Conservation (phyloP, 53 echinoderm and acorn worm species). For the Zoroaster sp. region DNA sequence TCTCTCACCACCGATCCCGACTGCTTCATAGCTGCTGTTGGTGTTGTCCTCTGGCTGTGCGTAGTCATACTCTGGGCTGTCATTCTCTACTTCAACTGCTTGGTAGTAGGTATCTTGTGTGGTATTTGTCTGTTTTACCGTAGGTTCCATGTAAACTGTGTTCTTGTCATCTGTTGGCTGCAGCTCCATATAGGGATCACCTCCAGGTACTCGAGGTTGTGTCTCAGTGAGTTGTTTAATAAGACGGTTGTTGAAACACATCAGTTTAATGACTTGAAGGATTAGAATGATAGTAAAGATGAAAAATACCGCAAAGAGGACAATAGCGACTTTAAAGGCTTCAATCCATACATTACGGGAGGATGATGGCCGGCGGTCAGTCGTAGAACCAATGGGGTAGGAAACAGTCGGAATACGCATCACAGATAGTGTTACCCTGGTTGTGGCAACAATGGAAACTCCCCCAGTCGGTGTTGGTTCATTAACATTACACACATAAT, state of each 20-base stretch:
- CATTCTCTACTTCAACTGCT: too few relatives aligned
- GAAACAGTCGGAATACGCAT: slow-evolving; percentile 16
- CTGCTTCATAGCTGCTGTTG: too few relatives aligned
- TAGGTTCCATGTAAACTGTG: neutral
- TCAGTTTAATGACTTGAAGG: neutral
- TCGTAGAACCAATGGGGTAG: neutral
- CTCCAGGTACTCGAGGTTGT: neutral
- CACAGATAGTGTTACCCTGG: neutral
- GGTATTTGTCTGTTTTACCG: too few relatives aligned
- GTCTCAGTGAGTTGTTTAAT: neutral
- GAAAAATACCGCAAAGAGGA: neutral
- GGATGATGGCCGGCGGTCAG: neutral
- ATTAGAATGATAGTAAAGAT: neutral
- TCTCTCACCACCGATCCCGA: too few relatives aligned
- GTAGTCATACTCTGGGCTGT: too few relatives aligned
- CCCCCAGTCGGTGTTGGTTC: neutral
- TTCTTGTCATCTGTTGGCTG: neutral
- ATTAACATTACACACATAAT: neutral
- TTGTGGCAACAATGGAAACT: neutral
- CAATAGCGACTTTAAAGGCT: neutral
- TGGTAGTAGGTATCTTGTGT: too few relatives aligned
- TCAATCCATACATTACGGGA: neutral
- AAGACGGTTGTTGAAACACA: neutral
- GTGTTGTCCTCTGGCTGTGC: too few relatives aligned
- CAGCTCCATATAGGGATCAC: neutral